Evolutionary conservation across 2,888 invertebrate genomes (phyloP), one percentile per base, ranked within the genome.

Genomic region (Tenthredo livida): DNA sequence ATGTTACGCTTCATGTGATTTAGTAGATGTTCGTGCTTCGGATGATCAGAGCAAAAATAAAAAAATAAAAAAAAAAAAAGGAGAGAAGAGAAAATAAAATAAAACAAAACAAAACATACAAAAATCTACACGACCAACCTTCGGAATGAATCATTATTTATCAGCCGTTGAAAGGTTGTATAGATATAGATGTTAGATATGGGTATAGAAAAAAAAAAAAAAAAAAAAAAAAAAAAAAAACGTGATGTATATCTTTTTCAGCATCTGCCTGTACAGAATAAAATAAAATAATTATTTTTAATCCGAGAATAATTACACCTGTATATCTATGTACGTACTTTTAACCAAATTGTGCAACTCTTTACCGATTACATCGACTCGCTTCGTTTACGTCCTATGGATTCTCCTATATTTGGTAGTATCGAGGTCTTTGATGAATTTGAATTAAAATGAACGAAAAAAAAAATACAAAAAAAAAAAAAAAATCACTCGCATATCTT

Each of bases 11-110:
- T 54, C 43, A 43, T 43, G 43, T 73, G 72, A 73, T 43, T 73
- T 43, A 73, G 72, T 40, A 21, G 72, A 73, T 43, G 43, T 73
- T 73, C 72, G 72, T 73, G 72, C 40, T 43, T 43, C 43, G 43
- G 72, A 73, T n/a, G 40, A 73, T 73, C 29, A 43, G 72, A 43
- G n/a, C 21, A 5, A 72, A n/a, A n/a, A n/a, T n/a, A 29, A 2
- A 43, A 40, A 43, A 43, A 25, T 0, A 37, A 1, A 73, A 43
- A 43, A 5, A 25, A 25, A 61, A 25, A 21, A 21, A 25, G 2
- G 3, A 25, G 25, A 61, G 10, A 12, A 61, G n/a, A 61, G 9
- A 70, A 9, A 37, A 15, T 17, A 15, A 33, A 33, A 67, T 29
- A 37, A 37, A 70, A 70, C 9, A 70, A 29, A 29, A 70, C 37